Base-by-base conservation (phyloP, 2,113 vertebrate genomes). In the Clinocottus analis region DNA sequence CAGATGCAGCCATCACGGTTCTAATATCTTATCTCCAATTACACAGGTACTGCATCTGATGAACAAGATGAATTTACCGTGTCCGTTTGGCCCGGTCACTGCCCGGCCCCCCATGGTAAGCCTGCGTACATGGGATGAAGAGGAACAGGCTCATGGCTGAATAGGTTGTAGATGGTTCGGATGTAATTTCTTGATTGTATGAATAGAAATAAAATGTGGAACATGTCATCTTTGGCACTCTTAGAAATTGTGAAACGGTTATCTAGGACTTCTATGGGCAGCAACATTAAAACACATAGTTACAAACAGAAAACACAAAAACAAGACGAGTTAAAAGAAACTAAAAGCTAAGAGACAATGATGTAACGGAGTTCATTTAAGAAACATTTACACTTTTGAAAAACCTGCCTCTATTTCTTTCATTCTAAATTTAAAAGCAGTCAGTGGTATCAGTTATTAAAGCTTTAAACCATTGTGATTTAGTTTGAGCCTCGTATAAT, bases 41-140 rank as follows among this genome's bases (percentile, higher is more conserved):
- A 83, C 92, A 77, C 92, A 99, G 98, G 98, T 99, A 39, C 96
- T 99, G 82, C 98, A 99, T 92, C 94, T 99, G 81, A 99, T 99
- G 97, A 99, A 99, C 94, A 99, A 98, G 94, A 98, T 99, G 98
- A 99, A 99, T 92, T 93, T 99, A 68, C 98, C 97, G 0, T 95
- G 96, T 87, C 98, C 97, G 19, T 99, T 99, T 90, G 97, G 98
- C 79, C 97, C 95, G 25, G 73, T 99, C 83, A 98, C 96, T 33
- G 88, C 95, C 62, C 94, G 95, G 35, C 97, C 97, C 77, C 98
- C 97, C 2, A 83, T 96, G 96, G 98, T 99, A 93, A 96, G 90
- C 16, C 0, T 49, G 2, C 31, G 17, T n/a, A 19, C 21, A 3
- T 27, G 66, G 59, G 21, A 45, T 47, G 4, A 23, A 29, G 33